phyloP scores from a whole-genome alignment of 1,140 invertebrate species.

The Drosophila novamexicana region DNA sequence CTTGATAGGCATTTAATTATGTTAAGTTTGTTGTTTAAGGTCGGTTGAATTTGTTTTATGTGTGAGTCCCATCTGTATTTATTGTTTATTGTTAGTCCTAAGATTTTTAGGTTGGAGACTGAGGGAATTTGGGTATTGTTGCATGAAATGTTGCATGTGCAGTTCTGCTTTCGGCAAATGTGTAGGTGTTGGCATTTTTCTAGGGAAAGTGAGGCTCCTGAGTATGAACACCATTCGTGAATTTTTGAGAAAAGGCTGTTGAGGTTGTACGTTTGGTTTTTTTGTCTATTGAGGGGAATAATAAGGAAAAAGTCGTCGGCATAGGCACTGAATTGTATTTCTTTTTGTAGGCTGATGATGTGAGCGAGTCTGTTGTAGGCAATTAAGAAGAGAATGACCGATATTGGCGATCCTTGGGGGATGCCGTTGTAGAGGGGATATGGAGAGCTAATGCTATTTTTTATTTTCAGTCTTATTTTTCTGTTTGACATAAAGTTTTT shows the following conservation, averaged over 20 bases:
- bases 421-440: neutral
- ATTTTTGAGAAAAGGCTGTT: neutral
- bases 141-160: no score
- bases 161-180: no score
- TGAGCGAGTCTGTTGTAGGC: neutral
- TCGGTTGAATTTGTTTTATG: neutral
- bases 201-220: no score
- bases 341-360: neutral
- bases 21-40: no score
- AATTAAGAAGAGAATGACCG: neutral
- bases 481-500: no score
- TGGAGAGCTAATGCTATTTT: neutral
- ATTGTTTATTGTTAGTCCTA: neutral
- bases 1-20: no score
- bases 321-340: neutral
- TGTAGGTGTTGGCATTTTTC: no score
- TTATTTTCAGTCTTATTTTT: no score
- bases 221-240: neutral
- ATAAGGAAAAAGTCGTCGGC: constrained; percentile 1
- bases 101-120: constrained; percentile 1
- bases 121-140: neutral
- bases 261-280: neutral
- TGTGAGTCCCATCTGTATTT: constrained; percentile 7
- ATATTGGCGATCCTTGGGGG: neutral
- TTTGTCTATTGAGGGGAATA: neutral